phyloP scores from a whole-genome alignment of 2,113 vertebrate species.

The Paradisaea rubra region DNA sequence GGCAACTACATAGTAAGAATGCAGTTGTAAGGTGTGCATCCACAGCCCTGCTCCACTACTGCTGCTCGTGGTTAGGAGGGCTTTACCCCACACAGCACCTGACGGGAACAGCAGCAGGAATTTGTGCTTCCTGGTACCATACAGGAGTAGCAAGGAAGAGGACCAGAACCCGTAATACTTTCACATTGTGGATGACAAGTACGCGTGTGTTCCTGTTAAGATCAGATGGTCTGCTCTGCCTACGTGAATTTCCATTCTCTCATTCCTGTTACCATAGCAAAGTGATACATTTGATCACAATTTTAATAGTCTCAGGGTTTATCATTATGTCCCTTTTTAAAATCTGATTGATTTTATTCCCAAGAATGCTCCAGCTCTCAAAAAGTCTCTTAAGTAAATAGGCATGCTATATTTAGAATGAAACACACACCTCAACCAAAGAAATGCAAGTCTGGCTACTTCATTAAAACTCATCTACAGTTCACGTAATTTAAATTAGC shows the following conservation, averaged over 20 bases:
- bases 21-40: not conserved
- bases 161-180: not conserved
- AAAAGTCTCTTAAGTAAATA: not conserved
- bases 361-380: constrained; percentile 11
- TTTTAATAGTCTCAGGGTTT: constrained; percentile 52
- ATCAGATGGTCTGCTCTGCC: constrained; percentile 58
- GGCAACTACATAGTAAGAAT: constrained; percentile 47
- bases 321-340: constrained; percentile 39
- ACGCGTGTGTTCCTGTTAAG: constrained; percentile 32
- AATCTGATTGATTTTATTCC: constrained; percentile 23
- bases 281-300: constrained; percentile 58
- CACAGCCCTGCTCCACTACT: not conserved
- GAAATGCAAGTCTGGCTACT: constrained; percentile 26
- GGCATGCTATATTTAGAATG: constrained; percentile 23
- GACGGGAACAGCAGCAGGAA: not conserved
- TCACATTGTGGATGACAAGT: not conserved
- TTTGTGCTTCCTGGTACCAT: not conserved
- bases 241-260: constrained; percentile 47
- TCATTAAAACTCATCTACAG: constrained; percentile 29
- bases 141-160: not conserved
- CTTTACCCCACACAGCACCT: not conserved
- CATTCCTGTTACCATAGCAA: constrained; percentile 70
- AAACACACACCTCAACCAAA: not conserved
- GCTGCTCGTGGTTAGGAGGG: not conserved
- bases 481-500: not conserved